These are phyloP conservation scores for Tachystola acroxantha DNA, from an alignment of 2,888 invertebrate species.

Conservation along the genomic window DNA sequence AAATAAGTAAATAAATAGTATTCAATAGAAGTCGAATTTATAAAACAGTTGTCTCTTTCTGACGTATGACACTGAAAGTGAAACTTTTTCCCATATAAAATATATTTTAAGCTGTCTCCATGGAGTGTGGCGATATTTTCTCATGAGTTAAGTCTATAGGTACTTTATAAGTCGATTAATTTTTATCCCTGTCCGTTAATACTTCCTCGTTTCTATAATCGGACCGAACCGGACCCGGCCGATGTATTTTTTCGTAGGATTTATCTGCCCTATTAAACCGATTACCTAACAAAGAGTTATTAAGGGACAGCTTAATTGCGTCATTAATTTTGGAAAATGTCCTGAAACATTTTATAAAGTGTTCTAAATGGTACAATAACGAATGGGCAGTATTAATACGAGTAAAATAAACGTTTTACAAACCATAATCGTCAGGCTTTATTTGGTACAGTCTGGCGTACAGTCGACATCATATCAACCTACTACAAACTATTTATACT, in stretches of 20 bases:
- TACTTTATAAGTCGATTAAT: conserved; percentile 6
- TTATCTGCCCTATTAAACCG: conserved; percentile 9
- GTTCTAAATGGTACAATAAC: background rate
- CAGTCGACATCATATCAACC: no score
- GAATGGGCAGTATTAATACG: no score
- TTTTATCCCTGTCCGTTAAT: conserved; percentile 6
- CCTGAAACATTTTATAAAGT: background rate
- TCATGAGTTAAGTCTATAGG: conserved; percentile 1
- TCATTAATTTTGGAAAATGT: conserved; percentile 7
- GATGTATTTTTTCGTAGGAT: conserved; percentile 7
- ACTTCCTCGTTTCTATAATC: conserved; percentile 1
- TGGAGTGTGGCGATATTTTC: no score
- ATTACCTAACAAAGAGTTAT: conserved; percentile 13
- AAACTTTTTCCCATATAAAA: no score
- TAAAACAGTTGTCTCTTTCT: no score
- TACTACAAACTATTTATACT: no score
- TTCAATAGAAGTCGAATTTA: no score
- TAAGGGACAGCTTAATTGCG: conserved; percentile 9
- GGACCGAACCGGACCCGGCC: background rate
- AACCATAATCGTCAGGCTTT: no score
- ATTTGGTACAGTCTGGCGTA: no score
- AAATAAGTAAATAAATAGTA: no score
- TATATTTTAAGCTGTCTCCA: no score
- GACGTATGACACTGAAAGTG: no score
- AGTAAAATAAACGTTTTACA: background rate